Percentiles rank a stretch among this genome's conserved stretches.
Conservation (phyloP, 2,113 vertebrate genomes). For the Phaethornis superciliosus region DNA sequence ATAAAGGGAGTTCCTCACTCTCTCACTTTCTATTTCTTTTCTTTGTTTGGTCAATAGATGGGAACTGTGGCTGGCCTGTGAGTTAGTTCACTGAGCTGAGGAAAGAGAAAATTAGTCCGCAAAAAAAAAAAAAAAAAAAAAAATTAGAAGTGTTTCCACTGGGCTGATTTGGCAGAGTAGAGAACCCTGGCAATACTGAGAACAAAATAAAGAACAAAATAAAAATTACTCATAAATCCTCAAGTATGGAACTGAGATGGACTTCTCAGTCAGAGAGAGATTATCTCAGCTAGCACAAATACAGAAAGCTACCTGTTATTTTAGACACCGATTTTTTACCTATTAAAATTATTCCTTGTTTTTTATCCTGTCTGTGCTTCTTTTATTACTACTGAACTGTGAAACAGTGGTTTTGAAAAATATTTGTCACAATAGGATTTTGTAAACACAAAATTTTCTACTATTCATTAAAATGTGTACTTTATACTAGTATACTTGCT, state of each 20-base stretch:
- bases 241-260: not conserved
- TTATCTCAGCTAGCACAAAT: not conserved
- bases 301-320: not conserved
- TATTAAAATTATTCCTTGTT: not conserved
- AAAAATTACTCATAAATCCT: not conserved
- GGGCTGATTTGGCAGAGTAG: not conserved
- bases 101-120: fast-evolving
- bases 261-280: not conserved
- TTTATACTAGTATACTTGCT: not conserved
- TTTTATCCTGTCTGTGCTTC: not conserved
- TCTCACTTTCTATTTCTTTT: not conserved
- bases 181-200: not conserved
- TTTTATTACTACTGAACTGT: not conserved
- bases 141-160: not conserved
- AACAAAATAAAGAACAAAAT: not conserved
- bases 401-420: not conserved
- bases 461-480: not conserved
- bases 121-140: not conserved
- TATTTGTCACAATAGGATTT: not conserved
- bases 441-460: not conserved
- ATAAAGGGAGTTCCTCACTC: not conserved
- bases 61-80: not conserved
- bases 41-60: not conserved
- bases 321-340: not conserved
- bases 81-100: not conserved